phyloP scores from a whole-genome alignment of 2,113 vertebrate species.

The Sturnira hondurensis region DNA sequence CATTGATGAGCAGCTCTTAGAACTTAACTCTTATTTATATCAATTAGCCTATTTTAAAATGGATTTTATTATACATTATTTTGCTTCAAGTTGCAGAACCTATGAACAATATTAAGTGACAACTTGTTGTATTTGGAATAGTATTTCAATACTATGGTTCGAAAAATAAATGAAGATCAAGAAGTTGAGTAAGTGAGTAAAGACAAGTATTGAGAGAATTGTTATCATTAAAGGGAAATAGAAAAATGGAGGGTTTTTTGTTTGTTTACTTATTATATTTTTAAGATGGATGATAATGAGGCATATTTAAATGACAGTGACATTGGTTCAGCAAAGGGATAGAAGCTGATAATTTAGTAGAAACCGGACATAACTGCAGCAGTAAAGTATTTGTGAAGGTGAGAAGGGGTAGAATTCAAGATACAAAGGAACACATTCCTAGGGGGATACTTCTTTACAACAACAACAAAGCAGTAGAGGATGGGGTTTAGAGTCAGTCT shows the following conservation, averaged over 20 bases:
- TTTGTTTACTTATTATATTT: not conserved
- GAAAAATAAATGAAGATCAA: constrained; percentile 5
- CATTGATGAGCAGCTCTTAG: not conserved
- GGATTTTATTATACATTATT: too few relatives aligned
- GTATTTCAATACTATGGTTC: not conserved
- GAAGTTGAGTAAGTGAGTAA: not conserved
- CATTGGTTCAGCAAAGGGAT: not conserved
- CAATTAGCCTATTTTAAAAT: not conserved
- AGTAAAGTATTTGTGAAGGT: not conserved
- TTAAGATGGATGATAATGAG: not conserved
- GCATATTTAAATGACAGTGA: not conserved
- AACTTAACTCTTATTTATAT: not conserved
- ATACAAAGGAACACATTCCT: not conserved
- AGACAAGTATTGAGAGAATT: not conserved
- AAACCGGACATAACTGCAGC: not conserved
- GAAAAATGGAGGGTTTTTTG: not conserved
- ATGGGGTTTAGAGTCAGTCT: not conserved
- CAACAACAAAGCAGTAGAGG: not conserved
- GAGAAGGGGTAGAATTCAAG: not conserved
- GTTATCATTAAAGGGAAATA: not conserved
- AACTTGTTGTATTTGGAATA: not conserved
- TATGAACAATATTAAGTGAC: not conserved
- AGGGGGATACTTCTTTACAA: not conserved
- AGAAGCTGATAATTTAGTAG: not conserved
- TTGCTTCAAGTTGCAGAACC: not conserved